A percentile compares a stretch with the other conserved stretches of the same genome.
Evolutionary conservation across 2,113 vertebrate genomes (phyloP).

Genomic region (Bucco capensis): DNA sequence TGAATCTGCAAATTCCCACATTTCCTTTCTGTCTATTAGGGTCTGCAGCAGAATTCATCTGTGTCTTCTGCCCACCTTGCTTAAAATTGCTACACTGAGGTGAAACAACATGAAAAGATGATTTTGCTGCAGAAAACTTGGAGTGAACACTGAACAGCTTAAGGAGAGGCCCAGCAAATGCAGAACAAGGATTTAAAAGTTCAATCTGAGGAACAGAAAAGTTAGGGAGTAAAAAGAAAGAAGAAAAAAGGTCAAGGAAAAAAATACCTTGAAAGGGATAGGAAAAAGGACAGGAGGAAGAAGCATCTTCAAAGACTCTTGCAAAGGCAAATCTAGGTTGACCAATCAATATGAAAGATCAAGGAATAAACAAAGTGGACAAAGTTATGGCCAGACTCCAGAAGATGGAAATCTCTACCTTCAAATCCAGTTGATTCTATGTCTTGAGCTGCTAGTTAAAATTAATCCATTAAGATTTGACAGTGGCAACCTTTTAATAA

Average conservation of each 20-base stretch:
- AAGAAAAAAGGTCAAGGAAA: background rate
- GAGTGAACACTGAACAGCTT: background rate
- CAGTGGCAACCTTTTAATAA: background rate
- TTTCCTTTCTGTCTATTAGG: background rate
- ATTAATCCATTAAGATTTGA: slow-evolving; percentile 18
- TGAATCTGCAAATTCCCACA: background rate
- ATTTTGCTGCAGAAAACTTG: background rate
- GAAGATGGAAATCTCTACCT: background rate
- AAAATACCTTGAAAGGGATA: background rate
- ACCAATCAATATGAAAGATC: background rate
- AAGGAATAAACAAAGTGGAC: background rate
- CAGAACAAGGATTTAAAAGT: background rate
- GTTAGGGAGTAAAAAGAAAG: background rate
- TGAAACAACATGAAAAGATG: too few relatives aligned
- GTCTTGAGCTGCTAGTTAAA: background rate
- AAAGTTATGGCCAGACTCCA: background rate
- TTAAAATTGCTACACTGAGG: background rate
- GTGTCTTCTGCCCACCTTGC: background rate
- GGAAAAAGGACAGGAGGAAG: background rate
- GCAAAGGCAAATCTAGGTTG: background rate
- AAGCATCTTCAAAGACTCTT: background rate
- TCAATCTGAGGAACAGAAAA: background rate
- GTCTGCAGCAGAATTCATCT: background rate
- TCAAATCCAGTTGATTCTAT: background rate
- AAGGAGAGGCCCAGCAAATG: background rate